phyloP scores from a whole-genome alignment of 2,113 vertebrate species.

The Galemys pyrenaicus region DNA sequence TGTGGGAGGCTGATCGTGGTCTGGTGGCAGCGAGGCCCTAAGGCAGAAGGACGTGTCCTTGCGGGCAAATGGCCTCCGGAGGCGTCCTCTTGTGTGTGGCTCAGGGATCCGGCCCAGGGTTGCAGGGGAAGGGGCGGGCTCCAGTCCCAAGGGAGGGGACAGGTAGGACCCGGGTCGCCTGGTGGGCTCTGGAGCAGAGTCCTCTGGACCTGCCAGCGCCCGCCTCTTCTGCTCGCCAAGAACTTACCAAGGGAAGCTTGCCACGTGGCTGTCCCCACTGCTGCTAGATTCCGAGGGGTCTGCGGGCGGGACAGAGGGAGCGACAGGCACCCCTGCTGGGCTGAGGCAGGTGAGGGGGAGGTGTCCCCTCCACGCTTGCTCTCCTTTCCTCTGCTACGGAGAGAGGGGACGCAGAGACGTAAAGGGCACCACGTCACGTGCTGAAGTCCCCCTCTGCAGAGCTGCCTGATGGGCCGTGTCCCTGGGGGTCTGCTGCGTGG shows the following conservation, averaged over 20 bases:
- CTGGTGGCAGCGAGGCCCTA: not conserved
- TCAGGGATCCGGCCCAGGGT: not conserved
- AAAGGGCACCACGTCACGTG: not conserved
- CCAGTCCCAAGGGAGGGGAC: not conserved
- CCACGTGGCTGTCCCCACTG: not conserved
- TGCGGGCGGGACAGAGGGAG: not conserved
- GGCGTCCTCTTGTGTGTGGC: not conserved
- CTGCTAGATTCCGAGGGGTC: not conserved
- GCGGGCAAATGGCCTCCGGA: not conserved
- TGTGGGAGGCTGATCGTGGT: not conserved
- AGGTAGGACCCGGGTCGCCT: not conserved
- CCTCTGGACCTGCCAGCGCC: not conserved
- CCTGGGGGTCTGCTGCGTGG: not conserved
- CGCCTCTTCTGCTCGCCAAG: not conserved
- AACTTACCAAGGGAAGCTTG: not conserved
- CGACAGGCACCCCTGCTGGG: not conserved
- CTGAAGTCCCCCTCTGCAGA: not conserved
- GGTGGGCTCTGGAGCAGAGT: not conserved
- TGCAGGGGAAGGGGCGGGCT: not conserved
- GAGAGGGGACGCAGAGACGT: not conserved
- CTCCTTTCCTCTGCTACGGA: not conserved
- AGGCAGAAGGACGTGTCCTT: not conserved
- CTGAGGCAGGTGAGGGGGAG: not conserved
- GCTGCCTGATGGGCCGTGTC: not conserved
- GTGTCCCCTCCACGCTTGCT: not conserved